Base-by-base conservation (phyloP, 2,113 vertebrate species). In the Silurus glanis region DNA sequence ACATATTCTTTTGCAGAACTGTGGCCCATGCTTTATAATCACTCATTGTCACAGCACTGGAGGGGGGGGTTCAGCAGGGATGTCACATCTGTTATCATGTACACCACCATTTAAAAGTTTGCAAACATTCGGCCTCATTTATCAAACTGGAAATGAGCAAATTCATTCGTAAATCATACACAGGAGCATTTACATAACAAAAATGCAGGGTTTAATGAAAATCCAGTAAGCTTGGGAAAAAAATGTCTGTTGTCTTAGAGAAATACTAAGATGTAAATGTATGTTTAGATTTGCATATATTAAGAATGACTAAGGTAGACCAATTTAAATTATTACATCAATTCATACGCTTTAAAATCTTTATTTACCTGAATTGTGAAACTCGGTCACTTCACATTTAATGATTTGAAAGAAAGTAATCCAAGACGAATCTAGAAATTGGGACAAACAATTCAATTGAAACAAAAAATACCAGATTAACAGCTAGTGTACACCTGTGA, bases 51-150 rank as follows among this genome's bases (percentile, higher is more conserved):
- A 80, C 56, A 47, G 28, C 78, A 80, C 56, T 59, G 28, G 78
- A 45, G 56, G 55, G 76, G 78, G 23, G 56, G 55, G 55, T 80
- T 80, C 76, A 80, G 76, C 76, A 80, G 55, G 78, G 78, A 80
- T 61, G 78, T 80, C 28, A 47, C 78, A 80, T 61, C 78, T 80
- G 78, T 80, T 80, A 80, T 61, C 78, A 80, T 61, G 78, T 80
- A 80, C 19, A 59, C 56, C 78, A 47, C 56, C 37, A 61, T 80
- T 80, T 45, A 80, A 80, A 80, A 80, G 56, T 80, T 80, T 80
- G 78, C 56, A 28, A 80, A 80, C 78, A 80, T 16, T 80, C 9
- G 19, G 78, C 56, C 78, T 80, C 78, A 80, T 80, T 80, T 61
- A 80, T 80, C 78, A 80, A 61, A 61, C 17, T 80, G 56, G 78